Evolutionary conservation across 2,797 vertebrate species (phyloP).

Genomic region (Mormyrops attenuatus): DNA sequence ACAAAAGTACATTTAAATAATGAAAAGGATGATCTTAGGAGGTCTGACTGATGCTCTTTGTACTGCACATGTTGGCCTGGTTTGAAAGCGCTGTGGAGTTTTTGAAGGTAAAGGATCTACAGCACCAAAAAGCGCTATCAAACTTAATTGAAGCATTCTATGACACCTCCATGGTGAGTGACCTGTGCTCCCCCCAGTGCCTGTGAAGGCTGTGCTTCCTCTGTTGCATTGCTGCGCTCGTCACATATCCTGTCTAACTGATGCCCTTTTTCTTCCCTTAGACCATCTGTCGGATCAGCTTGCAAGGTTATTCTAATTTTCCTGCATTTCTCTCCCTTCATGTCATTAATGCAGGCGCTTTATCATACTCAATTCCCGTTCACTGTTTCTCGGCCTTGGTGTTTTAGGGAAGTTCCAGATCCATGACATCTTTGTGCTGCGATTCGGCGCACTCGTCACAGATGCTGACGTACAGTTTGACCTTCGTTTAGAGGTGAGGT

Average conservation of each 20-base stretch:
- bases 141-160: conserved; percentile 61
- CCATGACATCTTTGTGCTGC: conserved; percentile 61
- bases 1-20: neutral
- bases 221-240: neutral
- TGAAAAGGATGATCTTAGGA: neutral
- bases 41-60: neutral
- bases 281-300: conserved; percentile 38
- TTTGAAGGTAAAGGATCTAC: conserved; percentile 38
- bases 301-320: conserved; percentile 32
- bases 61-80: conserved; percentile 67
- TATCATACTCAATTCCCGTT: neutral
- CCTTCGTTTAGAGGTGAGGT: conserved; percentile 66
- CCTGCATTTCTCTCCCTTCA: neutral
- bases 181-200: neutral
- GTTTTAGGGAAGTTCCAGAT: conserved; percentile 59
- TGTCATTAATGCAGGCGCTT: neutral
- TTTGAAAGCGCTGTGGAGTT: conserved; percentile 59
- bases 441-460: conserved; percentile 61
- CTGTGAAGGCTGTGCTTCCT: neutral
- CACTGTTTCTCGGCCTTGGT: neutral
- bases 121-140: conserved; percentile 35
- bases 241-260: neutral
- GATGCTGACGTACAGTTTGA: conserved; percentile 41
- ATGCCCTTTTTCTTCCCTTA: conserved; percentile 17
- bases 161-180: conserved; percentile 65